Evolutionary conservation across 2,113 vertebrate genomes (phyloP).

Genomic region (Ivindomyrus marchei): DNA sequence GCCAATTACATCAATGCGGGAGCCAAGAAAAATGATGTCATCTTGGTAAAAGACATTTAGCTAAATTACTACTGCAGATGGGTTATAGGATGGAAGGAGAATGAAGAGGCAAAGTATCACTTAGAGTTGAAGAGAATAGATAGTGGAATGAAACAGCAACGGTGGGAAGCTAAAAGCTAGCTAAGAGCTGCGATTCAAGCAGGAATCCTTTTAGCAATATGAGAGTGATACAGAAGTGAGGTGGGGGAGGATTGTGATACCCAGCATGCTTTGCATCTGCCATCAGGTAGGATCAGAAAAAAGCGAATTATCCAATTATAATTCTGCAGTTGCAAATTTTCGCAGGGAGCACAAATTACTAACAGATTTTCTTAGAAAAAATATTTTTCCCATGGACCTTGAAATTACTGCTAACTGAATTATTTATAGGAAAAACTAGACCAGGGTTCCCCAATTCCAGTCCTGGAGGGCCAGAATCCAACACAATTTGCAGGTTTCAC

Average conservation of each 20-base stretch:
- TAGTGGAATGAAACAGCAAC: background rate
- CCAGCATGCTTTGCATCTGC: background rate
- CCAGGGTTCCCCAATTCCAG: background rate
- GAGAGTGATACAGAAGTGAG: background rate
- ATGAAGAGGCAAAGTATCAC: background rate
- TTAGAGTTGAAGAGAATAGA: background rate
- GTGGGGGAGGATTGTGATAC: background rate
- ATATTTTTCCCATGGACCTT: background rate
- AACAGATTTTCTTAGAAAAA: background rate
- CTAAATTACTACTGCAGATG: background rate
- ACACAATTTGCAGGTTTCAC: background rate
- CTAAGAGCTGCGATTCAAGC: background rate
- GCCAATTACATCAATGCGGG: background rate
- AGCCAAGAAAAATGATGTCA: slow-evolving; percentile 5
- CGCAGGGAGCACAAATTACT: background rate
- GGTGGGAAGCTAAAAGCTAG: background rate
- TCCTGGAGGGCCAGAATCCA: background rate
- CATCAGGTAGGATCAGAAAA: background rate
- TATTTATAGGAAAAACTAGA: background rate
- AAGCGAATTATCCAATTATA: background rate
- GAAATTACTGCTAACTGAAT: background rate
- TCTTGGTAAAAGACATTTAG: background rate
- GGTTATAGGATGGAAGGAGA: background rate
- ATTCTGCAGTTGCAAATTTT: background rate
- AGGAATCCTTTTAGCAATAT: background rate